phyloP scores from a whole-genome alignment of 2,797 vertebrate species.

The Hybognathus amarus region DNA sequence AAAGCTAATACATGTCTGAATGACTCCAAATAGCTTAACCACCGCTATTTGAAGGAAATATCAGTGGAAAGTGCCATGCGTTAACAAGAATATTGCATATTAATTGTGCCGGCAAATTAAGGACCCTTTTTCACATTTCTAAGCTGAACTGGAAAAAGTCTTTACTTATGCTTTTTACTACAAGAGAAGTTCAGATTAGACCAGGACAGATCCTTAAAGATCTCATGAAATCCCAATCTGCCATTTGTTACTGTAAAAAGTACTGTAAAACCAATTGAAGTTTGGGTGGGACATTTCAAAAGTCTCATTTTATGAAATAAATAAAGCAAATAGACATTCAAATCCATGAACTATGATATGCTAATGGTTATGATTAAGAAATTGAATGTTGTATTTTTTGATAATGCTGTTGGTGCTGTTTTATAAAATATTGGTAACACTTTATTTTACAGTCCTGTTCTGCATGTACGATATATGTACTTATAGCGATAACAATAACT shows the following conservation, averaged over 20 bases:
- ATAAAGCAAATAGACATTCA: background rate
- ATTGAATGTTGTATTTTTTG: background rate
- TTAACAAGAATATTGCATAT: background rate
- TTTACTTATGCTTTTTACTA: background rate
- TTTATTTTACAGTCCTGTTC: background rate
- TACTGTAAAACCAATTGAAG: background rate
- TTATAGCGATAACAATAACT: background rate
- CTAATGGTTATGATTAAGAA: background rate
- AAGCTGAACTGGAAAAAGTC: background rate
- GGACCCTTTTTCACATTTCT: background rate
- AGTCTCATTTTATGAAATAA: background rate
- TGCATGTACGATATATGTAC: background rate
- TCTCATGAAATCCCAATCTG: background rate
- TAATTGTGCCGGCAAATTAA: conserved; percentile 7
- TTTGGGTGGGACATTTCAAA: background rate
- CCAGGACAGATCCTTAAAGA: background rate
- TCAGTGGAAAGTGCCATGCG: background rate
- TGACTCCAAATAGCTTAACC: conserved; percentile 16
- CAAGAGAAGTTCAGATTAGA: background rate
- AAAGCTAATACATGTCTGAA: conserved; percentile 21
- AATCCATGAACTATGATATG: background rate
- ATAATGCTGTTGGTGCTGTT: background rate
- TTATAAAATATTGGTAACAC: background rate
- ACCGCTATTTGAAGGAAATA: conserved; percentile 13
- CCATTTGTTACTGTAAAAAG: background rate